phyloP scores from a whole-genome alignment of 2,888 invertebrate species.

The Drosophila flavopinicola region DNA sequence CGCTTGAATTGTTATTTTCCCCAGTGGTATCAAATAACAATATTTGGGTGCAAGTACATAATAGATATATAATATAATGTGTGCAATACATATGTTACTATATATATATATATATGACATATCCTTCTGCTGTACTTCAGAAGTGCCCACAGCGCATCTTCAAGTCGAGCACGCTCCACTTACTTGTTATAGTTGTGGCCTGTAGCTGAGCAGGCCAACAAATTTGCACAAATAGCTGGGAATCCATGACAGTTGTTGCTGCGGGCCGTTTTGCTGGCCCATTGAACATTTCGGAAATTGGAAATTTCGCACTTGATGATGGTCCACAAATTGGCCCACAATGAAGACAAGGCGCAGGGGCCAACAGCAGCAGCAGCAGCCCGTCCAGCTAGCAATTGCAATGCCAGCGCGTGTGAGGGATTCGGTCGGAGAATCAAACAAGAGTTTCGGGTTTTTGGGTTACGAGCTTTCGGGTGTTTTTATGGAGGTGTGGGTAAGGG shows the following conservation, averaged over 20 bases:
- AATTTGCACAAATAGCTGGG: slow-evolving; percentile 62
- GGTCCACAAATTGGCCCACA: slow-evolving; percentile 76
- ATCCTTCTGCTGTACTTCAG: too few relatives aligned
- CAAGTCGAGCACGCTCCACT: too few relatives aligned
- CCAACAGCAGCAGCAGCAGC: slow-evolving; percentile 1
- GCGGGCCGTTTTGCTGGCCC: slow-evolving; percentile 84
- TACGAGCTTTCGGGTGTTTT: slow-evolving; percentile 10
- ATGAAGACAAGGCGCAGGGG: slow-evolving; percentile 55
- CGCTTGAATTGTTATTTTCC: too few relatives aligned
- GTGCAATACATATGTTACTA: too few relatives aligned
- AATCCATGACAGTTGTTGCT: slow-evolving; percentile 60
- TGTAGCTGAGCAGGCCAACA: slow-evolving; percentile 44
- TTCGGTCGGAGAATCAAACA: slow-evolving; percentile 33
- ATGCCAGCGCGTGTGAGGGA: slow-evolving; percentile 20
- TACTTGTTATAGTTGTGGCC: slow-evolving; percentile 13
- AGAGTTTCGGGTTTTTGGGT: slow-evolving; percentile 30
- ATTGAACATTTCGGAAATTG: slow-evolving; percentile 85
- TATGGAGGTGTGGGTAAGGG: slow-evolving; percentile 10
- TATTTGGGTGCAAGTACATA: too few relatives aligned
- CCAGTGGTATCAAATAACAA: too few relatives aligned
- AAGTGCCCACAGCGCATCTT: slow-evolving; percentile 1
- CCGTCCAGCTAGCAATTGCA: slow-evolving; percentile 18
- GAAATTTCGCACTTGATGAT: slow-evolving; percentile 84
- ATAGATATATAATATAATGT: too few relatives aligned
- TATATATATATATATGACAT: too few relatives aligned